Base-by-base conservation (phyloP, 2,888 invertebrate genomes). In the Euclidia mi region DNA sequence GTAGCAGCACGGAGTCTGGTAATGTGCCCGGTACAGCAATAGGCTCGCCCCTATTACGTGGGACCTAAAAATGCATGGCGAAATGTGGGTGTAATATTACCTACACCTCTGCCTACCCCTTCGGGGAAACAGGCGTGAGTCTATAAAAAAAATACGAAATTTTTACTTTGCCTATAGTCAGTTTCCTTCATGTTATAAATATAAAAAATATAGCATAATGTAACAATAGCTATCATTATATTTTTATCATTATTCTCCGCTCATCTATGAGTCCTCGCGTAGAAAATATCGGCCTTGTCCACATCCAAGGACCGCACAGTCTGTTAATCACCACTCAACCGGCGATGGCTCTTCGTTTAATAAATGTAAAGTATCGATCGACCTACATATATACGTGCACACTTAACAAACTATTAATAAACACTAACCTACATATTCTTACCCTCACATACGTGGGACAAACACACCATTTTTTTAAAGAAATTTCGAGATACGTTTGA, bases 401-500 rank as follows among this genome's bases (percentile, higher is more conserved):
- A 41, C 12, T 10, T 55, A 32, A 55, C 4, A 44, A 64, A 60
- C 51, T 67, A 57, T 55, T 67, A 55, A 64, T 68, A 69, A 58
- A 56, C 51, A 44, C 20, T 58, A 57, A 47, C 66, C 58, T 56
- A 17, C 10, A 43, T 14, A 31, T 17, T n/a, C 11, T 9, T 3
- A 25, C 12, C 32, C 18, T 4, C 14, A 12, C 10, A n/a, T 10
- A 45, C 35, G 35, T 35, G 15, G 12, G 25, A 11, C 14, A 34
- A 12, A 40, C 17, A 48, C n/a, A n/a, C 2, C 40, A 41, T 35
- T 46, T 46, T 42, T 17, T 31, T 62, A 72, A 70, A 56, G 62
- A 68, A 58, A 71, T 62, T 62, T 62, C 53, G 46, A 45, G 49
- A 60, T 68, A 64, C 60, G 9, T 65, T 71, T 61, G 57, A 66